Conservation (phyloP, 2,113 vertebrate genomes). For the Vicugna pacos region DNA sequence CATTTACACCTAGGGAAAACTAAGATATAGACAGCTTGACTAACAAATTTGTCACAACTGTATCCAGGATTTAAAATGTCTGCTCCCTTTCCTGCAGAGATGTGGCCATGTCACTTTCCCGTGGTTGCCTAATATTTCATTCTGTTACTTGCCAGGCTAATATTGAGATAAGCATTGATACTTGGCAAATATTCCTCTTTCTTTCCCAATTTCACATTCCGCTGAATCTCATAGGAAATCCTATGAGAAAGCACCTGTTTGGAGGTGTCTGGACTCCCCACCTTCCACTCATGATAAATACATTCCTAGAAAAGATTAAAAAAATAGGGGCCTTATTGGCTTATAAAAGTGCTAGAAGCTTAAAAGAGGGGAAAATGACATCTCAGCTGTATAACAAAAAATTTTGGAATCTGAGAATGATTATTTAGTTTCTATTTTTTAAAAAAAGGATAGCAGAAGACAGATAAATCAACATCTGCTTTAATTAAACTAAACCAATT, state of each 20-base stretch:
- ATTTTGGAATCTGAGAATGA: not conserved
- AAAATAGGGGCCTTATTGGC: not conserved
- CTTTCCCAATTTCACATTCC: not conserved
- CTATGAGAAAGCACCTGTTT: not conserved
- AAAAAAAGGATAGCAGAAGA: not conserved
- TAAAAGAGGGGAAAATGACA: not conserved
- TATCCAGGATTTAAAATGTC: not conserved
- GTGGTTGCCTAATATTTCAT: not conserved
- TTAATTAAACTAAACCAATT: constrained; percentile 36
- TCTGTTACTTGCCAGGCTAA: not conserved
- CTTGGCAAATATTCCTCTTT: not conserved
- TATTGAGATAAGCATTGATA: not conserved
- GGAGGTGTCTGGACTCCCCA: not conserved
- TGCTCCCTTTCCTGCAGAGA: not conserved
- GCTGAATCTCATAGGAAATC: not conserved
- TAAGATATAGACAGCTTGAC: not conserved
- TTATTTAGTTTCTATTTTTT: constrained; percentile 9
- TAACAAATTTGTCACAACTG: not conserved
- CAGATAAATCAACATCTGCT: not conserved
- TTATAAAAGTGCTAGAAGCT: not conserved
- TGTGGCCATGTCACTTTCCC: not conserved
- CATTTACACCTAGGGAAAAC: not conserved
- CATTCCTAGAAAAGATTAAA: not conserved
- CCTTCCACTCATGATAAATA: not conserved
- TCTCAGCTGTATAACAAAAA: constrained; percentile 9